Base-by-base conservation (phyloP, 1,140 invertebrate species). In the Trichogramma pretiosum region DNA sequence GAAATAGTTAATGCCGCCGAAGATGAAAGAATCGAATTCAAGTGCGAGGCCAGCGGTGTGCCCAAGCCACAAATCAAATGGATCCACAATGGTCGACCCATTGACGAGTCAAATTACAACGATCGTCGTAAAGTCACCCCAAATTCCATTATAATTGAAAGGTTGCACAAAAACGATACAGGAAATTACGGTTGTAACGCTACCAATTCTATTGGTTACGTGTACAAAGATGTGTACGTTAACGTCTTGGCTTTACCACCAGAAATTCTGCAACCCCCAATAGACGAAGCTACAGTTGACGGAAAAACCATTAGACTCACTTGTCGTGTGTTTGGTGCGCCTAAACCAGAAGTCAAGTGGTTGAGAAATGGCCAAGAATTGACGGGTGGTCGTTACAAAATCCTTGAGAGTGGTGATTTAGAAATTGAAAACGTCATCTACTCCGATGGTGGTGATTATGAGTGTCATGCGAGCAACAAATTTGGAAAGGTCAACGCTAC, bases 101-200 rank as follows among this genome's bases (percentile, higher is more conserved):
- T 97, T 24, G 74, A 78, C 38, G 81, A 89, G 64, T 81, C 85
- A 2, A 76, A 81, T 11, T 70, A 73, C 0, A 94, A 93, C 76
- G 74, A 79, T 1, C 77, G 91, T 38, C 75, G 83, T 26, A 74
- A 73, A 53, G 79, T 89, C 10, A 74, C 73, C 0, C 61, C 76
- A 0, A 85, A 93, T 62, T 82, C 77, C 26, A 88, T 99, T 33
- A 77, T 82, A 2, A 89, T 98, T 51, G 77, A 82, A 11, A 84
- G 86, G 56, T 70, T 99, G 16, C 75, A 77, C 14, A 93, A 93
- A 66, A 77, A 78, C 32, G 97, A 99, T 68, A 96, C 93, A 5
- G 93, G 92, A 48, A 97, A 98, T 68, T 94, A 96, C 62, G 94
- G 97, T 37, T 99, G 96, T 71, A 99, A 99, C 74, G 95, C 94